phyloP scores from a whole-genome alignment of 2,888 invertebrate species.

The Tipula helvola region DNA sequence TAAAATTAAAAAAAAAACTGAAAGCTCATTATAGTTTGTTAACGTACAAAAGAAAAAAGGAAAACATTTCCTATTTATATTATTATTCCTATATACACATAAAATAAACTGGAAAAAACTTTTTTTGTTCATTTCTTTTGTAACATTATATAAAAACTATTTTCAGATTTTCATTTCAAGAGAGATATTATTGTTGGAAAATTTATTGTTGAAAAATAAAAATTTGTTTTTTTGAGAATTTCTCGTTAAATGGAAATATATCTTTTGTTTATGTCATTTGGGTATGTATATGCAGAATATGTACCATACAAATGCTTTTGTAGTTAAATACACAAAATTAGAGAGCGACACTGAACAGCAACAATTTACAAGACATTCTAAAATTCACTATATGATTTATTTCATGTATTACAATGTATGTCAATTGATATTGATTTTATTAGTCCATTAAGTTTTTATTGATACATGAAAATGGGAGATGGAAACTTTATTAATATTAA shows the following conservation, averaged over 20 bases:
- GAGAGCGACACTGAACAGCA: neutral
- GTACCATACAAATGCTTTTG: neutral
- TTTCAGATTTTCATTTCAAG: neutral
- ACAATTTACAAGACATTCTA: neutral
- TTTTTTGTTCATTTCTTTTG: neutral
- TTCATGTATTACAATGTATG: neutral
- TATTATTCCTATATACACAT: neutral
- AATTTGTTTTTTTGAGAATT: neutral
- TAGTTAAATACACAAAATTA: neutral
- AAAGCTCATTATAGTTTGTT: neutral
- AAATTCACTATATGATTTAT: neutral
- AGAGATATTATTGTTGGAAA: neutral
- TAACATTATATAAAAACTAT: neutral
- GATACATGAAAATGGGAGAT: neutral
- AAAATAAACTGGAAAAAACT: neutral
- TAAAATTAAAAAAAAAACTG: neutral
- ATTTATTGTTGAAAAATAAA: neutral
- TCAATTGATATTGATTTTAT: neutral
- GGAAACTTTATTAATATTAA: neutral
- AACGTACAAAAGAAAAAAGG: neutral
- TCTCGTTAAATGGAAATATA: no score
- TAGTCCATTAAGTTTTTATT: neutral
- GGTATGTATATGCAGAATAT: no score
- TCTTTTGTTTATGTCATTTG: no score
- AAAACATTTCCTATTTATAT: neutral